Evolutionary conservation across 2,888 invertebrate genomes (phyloP).

Genomic region (Heliconius cydno): DNA sequence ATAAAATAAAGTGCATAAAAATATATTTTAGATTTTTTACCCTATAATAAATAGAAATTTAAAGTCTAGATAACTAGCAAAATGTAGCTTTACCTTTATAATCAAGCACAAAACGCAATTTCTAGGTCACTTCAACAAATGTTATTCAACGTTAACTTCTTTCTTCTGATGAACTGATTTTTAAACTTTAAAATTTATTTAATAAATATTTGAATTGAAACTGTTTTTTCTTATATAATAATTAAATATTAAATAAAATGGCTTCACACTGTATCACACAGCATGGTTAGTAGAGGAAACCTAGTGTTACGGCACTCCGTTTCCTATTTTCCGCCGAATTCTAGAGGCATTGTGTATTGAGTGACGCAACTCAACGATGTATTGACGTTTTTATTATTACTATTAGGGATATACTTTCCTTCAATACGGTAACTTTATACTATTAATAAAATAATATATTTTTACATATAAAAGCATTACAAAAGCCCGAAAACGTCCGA

Average conservation of each 20-base stretch:
- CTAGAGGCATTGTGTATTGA: too few species aligned
- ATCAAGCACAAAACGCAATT: background rate
- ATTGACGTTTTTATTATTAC: background rate
- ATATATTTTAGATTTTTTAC: background rate
- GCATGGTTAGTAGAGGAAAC: too few species aligned
- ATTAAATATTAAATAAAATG: background rate
- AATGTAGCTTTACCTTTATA: background rate
- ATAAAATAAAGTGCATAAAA: background rate
- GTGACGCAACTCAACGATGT: too few species aligned
- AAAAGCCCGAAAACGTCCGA: too few species aligned
- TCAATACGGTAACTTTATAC: background rate
- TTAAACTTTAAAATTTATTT: background rate
- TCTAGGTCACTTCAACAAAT: conserved; percentile 9
- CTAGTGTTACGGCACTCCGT: too few species aligned
- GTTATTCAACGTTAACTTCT: background rate
- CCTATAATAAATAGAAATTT: background rate
- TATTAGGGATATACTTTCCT: background rate
- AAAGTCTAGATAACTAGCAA: background rate
- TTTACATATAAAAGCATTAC: background rate
- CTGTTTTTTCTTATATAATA: background rate
- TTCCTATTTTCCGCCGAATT: too few species aligned
- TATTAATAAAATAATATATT: background rate
- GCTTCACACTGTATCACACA: too few species aligned
- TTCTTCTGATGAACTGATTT: background rate
- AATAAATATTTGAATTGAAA: background rate